Evolutionary conservation across 1,140 invertebrate genomes (phyloP).

Genomic region (Sipha flava): DNA sequence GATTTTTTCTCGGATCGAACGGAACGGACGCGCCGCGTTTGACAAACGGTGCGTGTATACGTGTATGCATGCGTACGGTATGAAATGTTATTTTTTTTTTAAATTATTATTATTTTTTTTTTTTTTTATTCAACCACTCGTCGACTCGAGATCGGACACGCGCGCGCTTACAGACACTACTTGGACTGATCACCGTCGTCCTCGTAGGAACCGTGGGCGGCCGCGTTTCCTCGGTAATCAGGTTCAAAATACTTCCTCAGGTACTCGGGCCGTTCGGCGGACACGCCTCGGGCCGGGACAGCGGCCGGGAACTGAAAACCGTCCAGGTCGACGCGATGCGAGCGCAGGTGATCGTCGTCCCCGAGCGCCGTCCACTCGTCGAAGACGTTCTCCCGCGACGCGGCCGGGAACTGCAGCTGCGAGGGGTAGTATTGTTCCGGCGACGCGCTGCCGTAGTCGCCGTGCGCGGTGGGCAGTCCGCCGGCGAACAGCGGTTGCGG

Average conservation of each 20-base stretch:
- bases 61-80: too few species aligned
- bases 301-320: background rate
- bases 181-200: background rate
- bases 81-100: too few species aligned
- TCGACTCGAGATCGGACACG: too few species aligned
- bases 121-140: too few species aligned
- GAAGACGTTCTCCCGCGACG: background rate
- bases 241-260: slow-evolving; percentile 17
- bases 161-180: too few species aligned
- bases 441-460: slow-evolving; percentile 7
- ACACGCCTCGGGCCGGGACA: background rate
- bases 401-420: background rate
- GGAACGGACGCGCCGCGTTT: too few species aligned
- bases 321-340: background rate
- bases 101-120: too few species aligned
- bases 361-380: background rate
- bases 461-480: background rate
- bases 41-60: too few species aligned
- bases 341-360: background rate
- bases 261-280: background rate
- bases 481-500: background rate
- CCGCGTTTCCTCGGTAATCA: background rate
- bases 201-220: background rate
- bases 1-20: too few species aligned
- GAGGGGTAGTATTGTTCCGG: slow-evolving; percentile 1